Evolutionary conservation across 2,113 vertebrate genomes (phyloP).

Genomic region (Leucoraja erinaceus): DNA sequence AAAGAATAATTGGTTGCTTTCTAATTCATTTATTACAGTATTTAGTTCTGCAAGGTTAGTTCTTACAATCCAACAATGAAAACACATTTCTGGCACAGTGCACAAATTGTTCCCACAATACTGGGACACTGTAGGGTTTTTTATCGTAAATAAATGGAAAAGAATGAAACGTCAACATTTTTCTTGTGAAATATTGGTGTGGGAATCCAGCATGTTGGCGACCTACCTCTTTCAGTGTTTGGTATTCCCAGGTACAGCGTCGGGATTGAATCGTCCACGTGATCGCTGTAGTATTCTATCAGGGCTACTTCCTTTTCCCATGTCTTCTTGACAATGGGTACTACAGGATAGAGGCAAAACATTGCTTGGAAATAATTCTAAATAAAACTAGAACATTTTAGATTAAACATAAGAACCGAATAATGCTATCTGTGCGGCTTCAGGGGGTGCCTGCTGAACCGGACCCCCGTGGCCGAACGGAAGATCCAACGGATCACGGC

Average conservation of each 20-base stretch:
- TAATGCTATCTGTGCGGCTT: not conserved
- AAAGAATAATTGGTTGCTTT: too few relatives aligned
- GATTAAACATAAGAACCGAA: not conserved
- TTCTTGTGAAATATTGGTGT: not conserved
- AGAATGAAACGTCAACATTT: not conserved
- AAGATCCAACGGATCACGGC: too few relatives aligned
- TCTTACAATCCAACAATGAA: not conserved
- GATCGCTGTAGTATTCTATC: constrained; percentile 90
- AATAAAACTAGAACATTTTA: constrained; percentile 39
- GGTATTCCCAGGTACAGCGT: constrained; percentile 81
- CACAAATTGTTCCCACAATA: not conserved
- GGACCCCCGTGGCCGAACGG: too few relatives aligned
- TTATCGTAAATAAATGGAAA: not conserved
- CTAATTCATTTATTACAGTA: not conserved
- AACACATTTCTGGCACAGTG: not conserved
- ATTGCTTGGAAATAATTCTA: constrained; percentile 42
- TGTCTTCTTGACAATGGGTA: constrained; percentile 90
- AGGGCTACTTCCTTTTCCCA: constrained; percentile 77
- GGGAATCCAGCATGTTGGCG: not conserved
- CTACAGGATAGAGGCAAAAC: constrained; percentile 52
- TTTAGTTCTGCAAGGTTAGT: not conserved
- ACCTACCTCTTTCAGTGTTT: constrained; percentile 88
- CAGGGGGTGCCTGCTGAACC: too few relatives aligned
- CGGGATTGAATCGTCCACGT: constrained; percentile 75
- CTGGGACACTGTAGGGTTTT: not conserved